These are phyloP conservation scores for Lamellibrachia luymesi DNA, from an alignment of 1,140 invertebrate genomes.

Conservation along the genomic window DNA sequence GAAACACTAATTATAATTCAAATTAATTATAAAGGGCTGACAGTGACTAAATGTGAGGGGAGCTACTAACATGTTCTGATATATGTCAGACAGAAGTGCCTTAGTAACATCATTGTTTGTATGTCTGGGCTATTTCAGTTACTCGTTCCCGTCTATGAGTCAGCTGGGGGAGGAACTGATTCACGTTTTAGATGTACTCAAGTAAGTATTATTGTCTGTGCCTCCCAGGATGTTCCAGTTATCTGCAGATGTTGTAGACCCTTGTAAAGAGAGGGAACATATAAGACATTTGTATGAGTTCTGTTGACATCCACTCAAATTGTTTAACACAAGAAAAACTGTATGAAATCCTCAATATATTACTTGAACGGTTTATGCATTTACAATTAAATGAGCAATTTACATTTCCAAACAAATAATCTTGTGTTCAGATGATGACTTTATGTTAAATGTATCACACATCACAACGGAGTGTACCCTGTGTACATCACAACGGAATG, in stretches of 20 bases:
- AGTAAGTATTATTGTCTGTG: slow-evolving; percentile 45
- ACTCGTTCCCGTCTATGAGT: slow-evolving; percentile 79
- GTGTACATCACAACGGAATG: too few relatives aligned
- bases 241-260: not conserved
- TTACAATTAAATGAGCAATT: too few relatives aligned
- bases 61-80: too few relatives aligned
- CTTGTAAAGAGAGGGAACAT: not conserved
- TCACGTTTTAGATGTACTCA: slow-evolving; percentile 77
- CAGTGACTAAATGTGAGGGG: too few relatives aligned
- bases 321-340: too few relatives aligned
- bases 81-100: not conserved
- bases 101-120: not conserved
- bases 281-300: not conserved
- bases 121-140: slow-evolving; percentile 59
- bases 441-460: slow-evolving; percentile 4
- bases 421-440: not conserved
- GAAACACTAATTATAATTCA: too few relatives aligned
- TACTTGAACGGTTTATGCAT: too few relatives aligned
- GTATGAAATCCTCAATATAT: too few relatives aligned
- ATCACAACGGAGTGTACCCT: too few relatives aligned
- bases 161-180: slow-evolving; percentile 80
- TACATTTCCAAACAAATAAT: not conserved
- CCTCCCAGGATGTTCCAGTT: not conserved
- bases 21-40: too few relatives aligned
- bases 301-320: not conserved